Percentiles rank a stretch among this genome's conserved stretches.
These are phyloP conservation scores for Montipora cactus DNA, from an alignment of 64 coral and sea anemone species.

Conservation along the genomic window DNA sequence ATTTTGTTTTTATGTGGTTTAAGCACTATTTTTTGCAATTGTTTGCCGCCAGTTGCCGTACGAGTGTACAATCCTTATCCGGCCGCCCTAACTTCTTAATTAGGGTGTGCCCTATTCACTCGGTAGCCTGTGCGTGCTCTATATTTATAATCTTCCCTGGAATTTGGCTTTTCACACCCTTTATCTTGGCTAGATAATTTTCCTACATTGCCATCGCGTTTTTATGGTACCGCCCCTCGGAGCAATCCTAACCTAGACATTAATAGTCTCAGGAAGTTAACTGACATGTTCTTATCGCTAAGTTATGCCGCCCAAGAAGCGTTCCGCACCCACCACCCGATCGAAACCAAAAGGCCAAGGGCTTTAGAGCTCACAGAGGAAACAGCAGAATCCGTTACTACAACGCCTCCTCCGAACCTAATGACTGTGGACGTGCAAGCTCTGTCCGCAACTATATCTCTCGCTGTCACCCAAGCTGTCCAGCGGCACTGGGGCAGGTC, in stretches of 20 bases:
- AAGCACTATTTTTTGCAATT: neutral
- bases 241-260: neutral
- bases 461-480: too few relatives aligned
- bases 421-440: too few relatives aligned
- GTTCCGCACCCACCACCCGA: too few relatives aligned
- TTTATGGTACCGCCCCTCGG: neutral
- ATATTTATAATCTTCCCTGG: neutral
- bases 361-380: too few relatives aligned
- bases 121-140: neutral
- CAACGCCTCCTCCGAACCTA: too few relatives aligned
- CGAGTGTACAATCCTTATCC: neutral
- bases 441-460: too few relatives aligned
- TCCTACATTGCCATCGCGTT: neutral
- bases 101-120: neutral
- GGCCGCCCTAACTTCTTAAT: neutral
- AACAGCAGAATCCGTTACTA: too few relatives aligned
- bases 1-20: neutral
- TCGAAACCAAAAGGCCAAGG: too few relatives aligned
- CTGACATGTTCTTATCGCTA: neutral
- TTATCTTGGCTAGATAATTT: neutral
- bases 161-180: neutral
- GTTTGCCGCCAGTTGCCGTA: neutral
- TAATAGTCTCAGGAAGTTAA: neutral
- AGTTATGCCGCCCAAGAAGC: neutral
- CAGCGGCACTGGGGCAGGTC: too few relatives aligned